Evolutionary conservation across 2,888 invertebrate species (phyloP), one percentile per base, ranked within the genome.

Genomic region (Hemistola chrysoprasaria): DNA sequence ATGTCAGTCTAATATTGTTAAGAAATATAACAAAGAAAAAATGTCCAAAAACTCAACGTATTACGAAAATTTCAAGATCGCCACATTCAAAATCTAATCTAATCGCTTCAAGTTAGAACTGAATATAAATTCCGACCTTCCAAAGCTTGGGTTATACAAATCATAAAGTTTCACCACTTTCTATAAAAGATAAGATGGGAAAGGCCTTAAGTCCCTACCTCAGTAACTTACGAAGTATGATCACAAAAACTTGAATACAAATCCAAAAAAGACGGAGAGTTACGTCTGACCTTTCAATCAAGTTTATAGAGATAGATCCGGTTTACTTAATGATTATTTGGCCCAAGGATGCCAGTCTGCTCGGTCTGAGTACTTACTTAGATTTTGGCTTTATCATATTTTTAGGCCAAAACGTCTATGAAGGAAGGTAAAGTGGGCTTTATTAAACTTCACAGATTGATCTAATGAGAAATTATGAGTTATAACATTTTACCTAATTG

Each of bases 161-260:
- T 33, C 33, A 33, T 29, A 33, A 44, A 44, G 38, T 44, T 44
- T 33, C 30, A 44, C 43, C 38, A 35, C 38, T 30, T 38, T 34
- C 34, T 44, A 44, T 44, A 44, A 44, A 38, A 35, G 43, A 44
- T 44, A 44, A 38, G 43, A 44, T 39, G 38, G 34, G 11, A 38
- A 44, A 39, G 38, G 43, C 30, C 9, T 28, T 28, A 21, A 30
- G 27, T 21, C 35, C 22, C 21, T 23, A 11, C 22, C 21, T 25
- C 8, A 23, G 36, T 34, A 24, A 37, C 28, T 42, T 42, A 7
- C 11, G 23, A 44, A 44, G 43, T 34, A 44, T 44, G 43, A 44
- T 44, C 38, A 27, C 38, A 39, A 44, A 43, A 43, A 43, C 33
- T 43, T 34, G 38, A 38, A 43, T 43, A 38, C 38, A 42, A 42